Evolutionary conservation across 2,113 vertebrate genomes (phyloP).

Genomic region (Catharus bicknelli): DNA sequence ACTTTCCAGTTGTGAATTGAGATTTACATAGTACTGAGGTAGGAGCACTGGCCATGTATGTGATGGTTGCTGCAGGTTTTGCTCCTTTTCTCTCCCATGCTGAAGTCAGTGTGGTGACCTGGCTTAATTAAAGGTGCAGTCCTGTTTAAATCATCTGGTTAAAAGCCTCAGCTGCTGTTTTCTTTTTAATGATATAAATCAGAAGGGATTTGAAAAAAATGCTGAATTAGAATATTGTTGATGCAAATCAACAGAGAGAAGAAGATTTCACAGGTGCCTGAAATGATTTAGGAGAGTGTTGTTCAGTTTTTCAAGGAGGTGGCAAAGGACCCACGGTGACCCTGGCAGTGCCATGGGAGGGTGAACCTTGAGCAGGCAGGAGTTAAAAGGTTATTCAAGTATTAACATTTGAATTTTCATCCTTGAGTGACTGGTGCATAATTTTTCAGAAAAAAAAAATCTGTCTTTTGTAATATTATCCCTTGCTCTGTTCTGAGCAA

Average conservation of each 20-base stretch:
- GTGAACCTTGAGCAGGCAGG: background rate
- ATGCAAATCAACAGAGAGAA: background rate
- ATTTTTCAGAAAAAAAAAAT: background rate
- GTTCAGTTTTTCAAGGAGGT: background rate
- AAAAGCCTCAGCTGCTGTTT: background rate
- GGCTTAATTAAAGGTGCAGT: background rate
- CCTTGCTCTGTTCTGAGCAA: background rate
- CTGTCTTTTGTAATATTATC: background rate
- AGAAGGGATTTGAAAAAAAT: background rate
- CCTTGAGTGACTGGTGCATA: background rate
- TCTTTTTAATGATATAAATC: background rate
- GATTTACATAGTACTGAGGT: rapidly evolving
- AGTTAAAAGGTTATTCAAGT: background rate
- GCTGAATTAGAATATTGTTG: background rate
- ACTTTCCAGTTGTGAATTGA: background rate
- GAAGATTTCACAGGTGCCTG: background rate
- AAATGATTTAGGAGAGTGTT: background rate
- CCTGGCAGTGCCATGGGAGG: background rate
- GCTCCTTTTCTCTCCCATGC: background rate
- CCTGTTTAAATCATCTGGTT: background rate
- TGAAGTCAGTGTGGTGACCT: background rate
- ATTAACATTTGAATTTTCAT: background rate
- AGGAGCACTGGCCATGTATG: background rate
- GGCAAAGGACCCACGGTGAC: background rate
- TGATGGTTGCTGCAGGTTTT: background rate